Conservation (phyloP, 2,888 invertebrate genomes). For the Thysanoteuthis rhombus region DNA sequence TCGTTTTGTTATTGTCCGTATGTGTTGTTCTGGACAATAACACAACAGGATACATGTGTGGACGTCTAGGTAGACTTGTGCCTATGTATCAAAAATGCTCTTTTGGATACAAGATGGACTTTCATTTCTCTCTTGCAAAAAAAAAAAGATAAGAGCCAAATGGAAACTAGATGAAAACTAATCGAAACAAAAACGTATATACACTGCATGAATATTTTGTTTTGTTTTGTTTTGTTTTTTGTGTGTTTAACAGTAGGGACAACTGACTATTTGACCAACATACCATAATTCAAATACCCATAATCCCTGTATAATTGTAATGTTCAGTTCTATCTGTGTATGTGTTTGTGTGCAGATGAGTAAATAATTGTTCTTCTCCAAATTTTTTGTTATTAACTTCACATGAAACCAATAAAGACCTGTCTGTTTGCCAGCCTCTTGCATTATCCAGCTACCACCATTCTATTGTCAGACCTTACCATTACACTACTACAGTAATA, state of each 20-base stretch:
- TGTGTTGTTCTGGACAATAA: not conserved
- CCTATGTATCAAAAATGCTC: slow-evolving; percentile 12
- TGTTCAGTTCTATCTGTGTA: not conserved
- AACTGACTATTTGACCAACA: not conserved
- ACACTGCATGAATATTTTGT: no score
- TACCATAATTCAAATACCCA: not conserved
- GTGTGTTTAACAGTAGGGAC: not conserved
- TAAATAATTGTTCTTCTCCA: not conserved
- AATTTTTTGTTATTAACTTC: not conserved
- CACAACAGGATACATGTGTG: not conserved
- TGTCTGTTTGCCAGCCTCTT: not conserved
- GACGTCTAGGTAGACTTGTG: not conserved
- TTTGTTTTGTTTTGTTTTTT: not conserved
- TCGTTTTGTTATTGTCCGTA: not conserved
- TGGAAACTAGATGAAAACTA: not conserved
- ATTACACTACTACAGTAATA: not conserved
- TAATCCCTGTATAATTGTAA: not conserved
- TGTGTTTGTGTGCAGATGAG: not conserved
- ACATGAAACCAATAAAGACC: not conserved
- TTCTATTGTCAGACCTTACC: not conserved
- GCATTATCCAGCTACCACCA: not conserved
- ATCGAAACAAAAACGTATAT: not conserved
- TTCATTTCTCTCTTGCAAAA: not conserved
- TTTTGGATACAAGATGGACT: not conserved
- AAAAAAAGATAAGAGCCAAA: not conserved